Evolutionary conservation across 2,888 invertebrate species (phyloP).

Genomic region (Pollenia amentaria): DNA sequence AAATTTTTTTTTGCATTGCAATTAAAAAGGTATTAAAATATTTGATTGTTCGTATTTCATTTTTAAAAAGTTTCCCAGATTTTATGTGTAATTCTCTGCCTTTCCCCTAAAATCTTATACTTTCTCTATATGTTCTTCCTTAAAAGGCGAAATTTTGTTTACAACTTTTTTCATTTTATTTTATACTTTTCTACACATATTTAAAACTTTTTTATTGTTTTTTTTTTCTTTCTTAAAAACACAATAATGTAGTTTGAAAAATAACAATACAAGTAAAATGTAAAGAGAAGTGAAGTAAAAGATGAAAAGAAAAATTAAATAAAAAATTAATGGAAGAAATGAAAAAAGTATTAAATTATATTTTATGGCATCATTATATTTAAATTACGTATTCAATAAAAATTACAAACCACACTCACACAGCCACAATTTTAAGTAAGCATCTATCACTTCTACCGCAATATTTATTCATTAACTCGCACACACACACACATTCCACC

Average conservation of each 20-base stretch:
- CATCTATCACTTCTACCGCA: constrained; percentile 21
- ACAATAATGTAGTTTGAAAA: constrained; percentile 23
- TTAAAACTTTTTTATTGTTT: background rate
- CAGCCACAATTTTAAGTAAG: background rate
- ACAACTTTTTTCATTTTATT: background rate
- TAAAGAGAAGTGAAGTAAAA: constrained; percentile 12
- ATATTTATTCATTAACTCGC: constrained; percentile 40
- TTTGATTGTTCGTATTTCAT: no score
- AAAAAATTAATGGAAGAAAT: constrained; percentile 18
- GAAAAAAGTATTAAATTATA: constrained; percentile 54
- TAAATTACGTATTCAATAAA: constrained; percentile 58
- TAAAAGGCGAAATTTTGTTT: background rate
- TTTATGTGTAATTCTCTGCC: no score
- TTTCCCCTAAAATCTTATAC: no score
- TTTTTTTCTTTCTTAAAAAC: constrained; percentile 20
- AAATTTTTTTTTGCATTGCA: no score
- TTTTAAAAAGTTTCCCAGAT: no score
- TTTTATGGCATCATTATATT: constrained; percentile 66
- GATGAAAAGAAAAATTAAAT: constrained; percentile 11
- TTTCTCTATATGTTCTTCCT: constrained; percentile 47
- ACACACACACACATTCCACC: constrained; percentile 1
- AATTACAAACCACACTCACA: constrained; percentile 2
- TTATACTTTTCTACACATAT: background rate
- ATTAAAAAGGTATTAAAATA: no score
- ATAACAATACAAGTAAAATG: background rate